phyloP scores from a whole-genome alignment of 2,797 vertebrate genomes.

The Coracias cyanogaster region DNA sequence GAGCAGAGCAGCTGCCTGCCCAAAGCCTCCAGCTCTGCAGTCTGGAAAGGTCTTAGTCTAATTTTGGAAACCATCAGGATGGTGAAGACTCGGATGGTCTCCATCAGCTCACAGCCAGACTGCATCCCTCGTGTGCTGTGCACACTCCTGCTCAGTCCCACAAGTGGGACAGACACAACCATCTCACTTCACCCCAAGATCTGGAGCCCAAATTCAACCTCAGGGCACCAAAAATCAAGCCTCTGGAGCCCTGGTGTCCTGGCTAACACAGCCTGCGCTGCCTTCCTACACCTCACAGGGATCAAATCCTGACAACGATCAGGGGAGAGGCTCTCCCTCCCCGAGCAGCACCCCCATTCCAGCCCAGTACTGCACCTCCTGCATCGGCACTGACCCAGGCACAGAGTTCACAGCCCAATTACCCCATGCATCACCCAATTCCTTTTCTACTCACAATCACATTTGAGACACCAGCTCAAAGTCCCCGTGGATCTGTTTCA shows the following conservation, averaged over 20 bases:
- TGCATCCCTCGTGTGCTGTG: not conserved
- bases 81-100: not conserved
- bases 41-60: not conserved
- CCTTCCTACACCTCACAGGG: accelerated
- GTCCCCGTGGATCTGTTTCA: not conserved
- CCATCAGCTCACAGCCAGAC: not conserved
- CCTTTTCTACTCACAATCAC: not conserved
- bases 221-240: accelerated
- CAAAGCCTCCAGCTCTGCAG: not conserved
- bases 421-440: not conserved
- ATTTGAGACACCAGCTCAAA: not conserved
- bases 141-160: accelerated
- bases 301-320: not conserved
- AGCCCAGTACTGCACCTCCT: not conserved
- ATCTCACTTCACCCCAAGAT: not conserved
- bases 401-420: not conserved
- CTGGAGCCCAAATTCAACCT: not conserved
- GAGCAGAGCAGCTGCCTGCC: accelerated
- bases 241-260: not conserved
- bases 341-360: not conserved
- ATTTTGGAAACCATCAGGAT: not conserved
- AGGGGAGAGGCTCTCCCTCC: not conserved
- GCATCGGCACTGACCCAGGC: accelerated
- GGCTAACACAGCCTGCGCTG: accelerated
- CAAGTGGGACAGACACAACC: not conserved